A percentile compares a stretch with the other conserved stretches of the same genome.
Evolutionary conservation across 2,113 vertebrate species (phyloP).

Genomic region (Gracilinanus agilis): DNA sequence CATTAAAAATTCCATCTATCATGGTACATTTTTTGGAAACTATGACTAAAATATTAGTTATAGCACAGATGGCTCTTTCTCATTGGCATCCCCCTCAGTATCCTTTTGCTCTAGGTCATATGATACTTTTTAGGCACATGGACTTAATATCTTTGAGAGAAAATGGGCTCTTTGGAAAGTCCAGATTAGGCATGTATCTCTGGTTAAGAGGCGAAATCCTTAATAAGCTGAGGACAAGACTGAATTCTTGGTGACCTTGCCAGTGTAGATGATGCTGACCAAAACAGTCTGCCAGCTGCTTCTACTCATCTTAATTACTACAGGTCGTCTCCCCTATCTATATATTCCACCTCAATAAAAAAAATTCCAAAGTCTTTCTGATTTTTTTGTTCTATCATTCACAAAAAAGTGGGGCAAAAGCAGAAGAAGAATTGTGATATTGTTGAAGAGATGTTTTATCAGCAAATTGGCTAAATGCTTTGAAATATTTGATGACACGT

Average conservation of each 20-base stretch:
- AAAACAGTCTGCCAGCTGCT: no score
- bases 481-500: not conserved
- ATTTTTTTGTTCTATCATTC: not conserved
- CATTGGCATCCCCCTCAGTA: not conserved
- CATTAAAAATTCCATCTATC: not conserved
- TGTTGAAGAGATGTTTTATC: not conserved
- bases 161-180: not conserved
- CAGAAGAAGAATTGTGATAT: slow-evolving; percentile 3
- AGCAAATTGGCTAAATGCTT: not conserved
- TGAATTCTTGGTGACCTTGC: not conserved
- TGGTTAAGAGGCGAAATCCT: not conserved
- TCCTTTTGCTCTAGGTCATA: not conserved
- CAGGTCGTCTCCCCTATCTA: no score
- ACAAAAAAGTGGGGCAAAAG: not conserved
- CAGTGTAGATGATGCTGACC: not conserved
- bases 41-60: not conserved
- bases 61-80: not conserved
- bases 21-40: not conserved
- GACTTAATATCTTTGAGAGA: not conserved
- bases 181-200: not conserved
- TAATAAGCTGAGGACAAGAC: not conserved
- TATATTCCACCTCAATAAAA: not conserved
- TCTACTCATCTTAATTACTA: not conserved
- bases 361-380: not conserved
- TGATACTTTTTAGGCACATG: not conserved